Evolutionary conservation across 2,113 vertebrate genomes (phyloP), one percentile per base, ranked within the genome.

Genomic region (Podarcis muralis): DNA sequence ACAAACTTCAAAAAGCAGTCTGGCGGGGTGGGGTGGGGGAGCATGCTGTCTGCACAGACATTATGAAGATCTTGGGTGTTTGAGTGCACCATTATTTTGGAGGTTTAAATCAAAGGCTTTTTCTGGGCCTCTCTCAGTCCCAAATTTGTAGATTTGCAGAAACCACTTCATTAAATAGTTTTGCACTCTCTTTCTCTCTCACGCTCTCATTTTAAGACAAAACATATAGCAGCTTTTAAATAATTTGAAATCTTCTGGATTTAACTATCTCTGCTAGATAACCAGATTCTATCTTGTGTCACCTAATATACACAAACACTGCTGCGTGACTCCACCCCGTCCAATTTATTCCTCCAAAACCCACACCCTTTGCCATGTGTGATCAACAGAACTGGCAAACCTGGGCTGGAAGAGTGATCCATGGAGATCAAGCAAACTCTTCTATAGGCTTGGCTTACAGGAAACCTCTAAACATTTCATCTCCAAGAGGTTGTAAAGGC

Each of bases 1-100:
- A 88, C 81, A 88, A 88, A 88, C 81, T 88, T 88, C 74, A 88
- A 88, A 88, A 76, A 88, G 81, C 30, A 69, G 81, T 78, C 81
- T 83, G 81, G 81, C 16, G 5, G 40, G 6, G 48, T 76, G 53
- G 65, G 48, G 71, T 48, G 32, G 66, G 40, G 27, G 27, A 68
- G 59, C 32, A 77, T 66, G 35, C 35, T 57, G 76, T 65, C 72
- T 35, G 75, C 71, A 35, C 30, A 76, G 48, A 81, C 32, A 88
- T 78, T 78, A 77, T 78, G n/a, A 83, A 88, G 23, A 30, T 84
- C 32, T 40, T 77, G 62, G 74, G 57, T 78, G 74, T 62, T 37
- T 84, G n/a, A 84, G n/a, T 69, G 62, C 87, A 69, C 72, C n/a
- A 37, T 69, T 83, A 76, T 53, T 81, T 88, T 69, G 32, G 62